Percentiles rank a stretch among this genome's conserved stretches.
Conservation (phyloP, 2,888 invertebrate species). For the Loripinus fragilis region DNA sequence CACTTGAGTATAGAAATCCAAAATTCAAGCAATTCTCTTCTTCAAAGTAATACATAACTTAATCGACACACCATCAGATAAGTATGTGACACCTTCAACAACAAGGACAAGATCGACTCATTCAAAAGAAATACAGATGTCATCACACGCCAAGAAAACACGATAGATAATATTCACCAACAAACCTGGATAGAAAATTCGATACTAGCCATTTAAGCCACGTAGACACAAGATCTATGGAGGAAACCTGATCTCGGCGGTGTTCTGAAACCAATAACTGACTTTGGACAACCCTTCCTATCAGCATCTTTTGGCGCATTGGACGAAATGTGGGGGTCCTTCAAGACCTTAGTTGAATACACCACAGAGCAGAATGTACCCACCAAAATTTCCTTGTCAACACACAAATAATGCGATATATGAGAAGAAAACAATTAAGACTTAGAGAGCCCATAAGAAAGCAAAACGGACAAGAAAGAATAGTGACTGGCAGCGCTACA, state of each 20-base stretch:
- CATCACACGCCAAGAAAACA: neutral
- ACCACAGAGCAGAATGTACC: neutral
- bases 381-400: neutral
- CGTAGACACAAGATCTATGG: neutral
- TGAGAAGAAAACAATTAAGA: conserved; percentile 3
- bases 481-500: neutral
- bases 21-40: too few relatives aligned
- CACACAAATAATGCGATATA: neutral
- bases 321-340: neutral
- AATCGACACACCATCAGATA: too few relatives aligned
- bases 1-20: too few relatives aligned
- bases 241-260: neutral
- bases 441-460: neutral
- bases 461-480: neutral
- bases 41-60: too few relatives aligned
- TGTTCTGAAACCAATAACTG: neutral
- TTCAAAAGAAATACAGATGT: too few relatives aligned
- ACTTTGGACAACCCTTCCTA: neutral
- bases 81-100: too few relatives aligned
- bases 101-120: too few relatives aligned
- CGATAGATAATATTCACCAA: neutral
- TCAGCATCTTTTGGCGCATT: neutral
- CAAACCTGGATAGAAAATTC: neutral
- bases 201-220: neutral
- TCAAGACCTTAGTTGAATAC: neutral